phyloP scores from a whole-genome alignment of 2,113 vertebrate genomes.

The Rhadina sibilatrix region DNA sequence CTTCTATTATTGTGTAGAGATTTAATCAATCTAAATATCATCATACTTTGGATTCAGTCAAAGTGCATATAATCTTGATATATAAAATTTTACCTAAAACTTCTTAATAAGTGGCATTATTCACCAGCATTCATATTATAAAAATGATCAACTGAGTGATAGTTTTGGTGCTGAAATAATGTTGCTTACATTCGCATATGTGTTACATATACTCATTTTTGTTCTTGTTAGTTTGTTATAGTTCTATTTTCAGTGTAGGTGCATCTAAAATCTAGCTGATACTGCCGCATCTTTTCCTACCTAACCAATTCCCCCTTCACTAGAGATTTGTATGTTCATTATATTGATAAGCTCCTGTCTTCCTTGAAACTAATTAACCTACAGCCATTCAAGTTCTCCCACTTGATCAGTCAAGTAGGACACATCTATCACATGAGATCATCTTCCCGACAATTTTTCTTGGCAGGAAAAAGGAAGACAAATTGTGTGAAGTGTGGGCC shows the following conservation, averaged over 20 bases:
- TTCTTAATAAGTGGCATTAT: neutral
- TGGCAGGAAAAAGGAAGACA: neutral
- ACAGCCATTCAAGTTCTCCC: neutral
- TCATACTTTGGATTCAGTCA: neutral
- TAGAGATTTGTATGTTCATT: neutral
- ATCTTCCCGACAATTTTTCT: neutral
- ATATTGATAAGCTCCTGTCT: neutral
- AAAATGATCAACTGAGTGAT: neutral
- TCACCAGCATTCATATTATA: neutral
- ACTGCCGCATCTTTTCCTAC: neutral
- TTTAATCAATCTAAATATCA: neutral
- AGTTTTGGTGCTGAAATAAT: neutral
- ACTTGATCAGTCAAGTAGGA: neutral
- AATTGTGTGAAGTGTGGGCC: neutral
- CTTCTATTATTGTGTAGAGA: neutral
- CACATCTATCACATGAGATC: neutral
- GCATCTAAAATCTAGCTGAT: neutral
- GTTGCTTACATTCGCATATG: neutral
- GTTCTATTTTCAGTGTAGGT: neutral
- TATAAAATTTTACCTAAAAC: neutral
- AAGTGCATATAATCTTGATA: neutral
- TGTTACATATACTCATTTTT: neutral
- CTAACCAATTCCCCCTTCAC: neutral
- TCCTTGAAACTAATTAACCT: neutral
- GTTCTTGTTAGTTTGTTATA: neutral